Conservation (phyloP, 2,797 vertebrate genomes). For the Myoxocephalus aenaeus region DNA sequence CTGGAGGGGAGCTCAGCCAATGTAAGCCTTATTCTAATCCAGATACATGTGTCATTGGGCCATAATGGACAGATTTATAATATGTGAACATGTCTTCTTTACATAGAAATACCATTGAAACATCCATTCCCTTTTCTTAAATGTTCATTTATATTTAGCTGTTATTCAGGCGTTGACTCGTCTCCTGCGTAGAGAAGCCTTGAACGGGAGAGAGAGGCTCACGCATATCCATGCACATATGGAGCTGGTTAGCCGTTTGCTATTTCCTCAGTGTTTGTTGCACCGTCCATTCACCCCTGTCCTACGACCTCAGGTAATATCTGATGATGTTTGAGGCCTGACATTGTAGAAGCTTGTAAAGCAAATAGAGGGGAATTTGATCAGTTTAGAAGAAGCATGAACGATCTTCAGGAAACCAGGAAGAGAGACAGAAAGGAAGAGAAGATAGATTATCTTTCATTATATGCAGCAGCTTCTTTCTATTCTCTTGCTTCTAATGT, state of each 20-base stretch:
- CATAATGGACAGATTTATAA: conserved; percentile 2
- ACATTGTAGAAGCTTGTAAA: conserved; percentile 19
- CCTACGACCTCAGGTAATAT: conserved; percentile 42
- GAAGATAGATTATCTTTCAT: conserved; percentile 23
- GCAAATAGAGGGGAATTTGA: conserved; percentile 42
- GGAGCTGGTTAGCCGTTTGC: conserved; percentile 62
- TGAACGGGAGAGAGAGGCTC: conserved; percentile 1
- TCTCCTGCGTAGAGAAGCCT: background rate
- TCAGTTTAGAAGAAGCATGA: conserved; percentile 28
- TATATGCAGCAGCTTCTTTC: conserved; percentile 16
- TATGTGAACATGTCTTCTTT: conserved; percentile 1
- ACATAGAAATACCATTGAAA: conserved; percentile 13
- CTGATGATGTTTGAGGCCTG: conserved; percentile 30
- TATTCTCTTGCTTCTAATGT: conserved; percentile 12
- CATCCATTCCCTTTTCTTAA: background rate
- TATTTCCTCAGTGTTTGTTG: conserved; percentile 52
- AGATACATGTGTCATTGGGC: conserved; percentile 29
- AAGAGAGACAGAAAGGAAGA: conserved; percentile 10
- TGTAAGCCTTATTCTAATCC: conserved; percentile 31
- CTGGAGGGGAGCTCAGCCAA: conserved; percentile 25
- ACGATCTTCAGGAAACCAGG: conserved; percentile 8
- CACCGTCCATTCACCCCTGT: conserved; percentile 38
- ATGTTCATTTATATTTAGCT: background rate
- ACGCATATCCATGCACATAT: conserved; percentile 54
- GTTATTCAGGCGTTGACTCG: conserved; percentile 5